A percentile compares a stretch with the other conserved stretches of the same genome.
phyloP scores from a whole-genome alignment of 1,140 invertebrate species.

The Lepidotrigona ventralis region DNA sequence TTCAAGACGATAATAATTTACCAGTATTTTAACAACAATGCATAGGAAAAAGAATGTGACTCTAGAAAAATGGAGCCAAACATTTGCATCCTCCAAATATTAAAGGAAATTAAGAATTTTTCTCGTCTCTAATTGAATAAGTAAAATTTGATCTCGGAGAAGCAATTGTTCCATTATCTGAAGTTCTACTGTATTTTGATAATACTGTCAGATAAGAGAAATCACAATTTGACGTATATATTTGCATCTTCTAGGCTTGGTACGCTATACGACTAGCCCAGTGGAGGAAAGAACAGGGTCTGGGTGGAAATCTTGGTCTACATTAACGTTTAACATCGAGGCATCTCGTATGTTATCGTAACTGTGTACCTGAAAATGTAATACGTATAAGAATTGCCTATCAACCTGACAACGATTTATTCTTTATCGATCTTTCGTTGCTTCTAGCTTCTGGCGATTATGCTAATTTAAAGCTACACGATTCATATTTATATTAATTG shows the following conservation, averaged over 20 bases:
- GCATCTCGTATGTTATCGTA: constrained; percentile 19
- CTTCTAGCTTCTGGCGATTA: constrained; percentile 6
- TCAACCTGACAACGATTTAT: constrained; percentile 28
- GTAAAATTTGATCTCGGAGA: background rate
- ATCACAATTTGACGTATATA: background rate
- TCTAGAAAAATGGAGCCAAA: no score
- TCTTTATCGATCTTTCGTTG: constrained; percentile 19
- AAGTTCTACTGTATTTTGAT: background rate
- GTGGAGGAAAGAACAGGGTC: constrained; percentile 80
- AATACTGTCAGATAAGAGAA: background rate
- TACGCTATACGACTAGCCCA: constrained; percentile 78
- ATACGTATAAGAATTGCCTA: constrained; percentile 23
- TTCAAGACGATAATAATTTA: no score
- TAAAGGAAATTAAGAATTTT: background rate
- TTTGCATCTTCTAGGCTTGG: constrained; percentile 76
- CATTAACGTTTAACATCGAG: constrained; percentile 30
- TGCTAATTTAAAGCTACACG: background rate
- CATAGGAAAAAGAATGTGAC: no score
- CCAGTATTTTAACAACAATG: no score
- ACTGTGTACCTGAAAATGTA: constrained; percentile 59
- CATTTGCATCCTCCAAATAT: background rate
- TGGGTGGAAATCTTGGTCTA: constrained; percentile 75
- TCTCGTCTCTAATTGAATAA: background rate
- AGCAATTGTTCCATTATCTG: background rate
- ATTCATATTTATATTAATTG: constrained; percentile 33